Base-by-base conservation (phyloP, 2,113 vertebrate genomes). In the Neolamprologus falcicula region DNA sequence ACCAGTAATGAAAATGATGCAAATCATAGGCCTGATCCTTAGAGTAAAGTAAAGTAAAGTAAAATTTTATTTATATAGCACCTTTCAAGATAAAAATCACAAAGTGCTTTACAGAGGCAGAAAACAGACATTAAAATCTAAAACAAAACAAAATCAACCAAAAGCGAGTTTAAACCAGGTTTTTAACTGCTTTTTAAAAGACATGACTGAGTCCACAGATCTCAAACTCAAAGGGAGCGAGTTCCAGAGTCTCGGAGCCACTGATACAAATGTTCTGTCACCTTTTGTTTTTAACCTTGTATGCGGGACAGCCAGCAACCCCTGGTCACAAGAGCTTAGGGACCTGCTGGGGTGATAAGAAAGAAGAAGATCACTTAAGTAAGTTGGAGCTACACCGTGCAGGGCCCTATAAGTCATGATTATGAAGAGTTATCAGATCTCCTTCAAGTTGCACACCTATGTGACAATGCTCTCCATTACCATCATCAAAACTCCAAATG, bases 201-300 rank as follows among this genome's bases (percentile, higher is more conserved):
- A 50, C 47, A 50, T 19, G 47, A 19, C 7, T 50, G 47, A 50
- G 0, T 19, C 47, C 47, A 2, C 7, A 50, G 47, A 50, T 9
- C 47, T 50, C 47, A 9, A 50, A 50, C 47, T 50, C 47, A 50
- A 50, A 50, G 3, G 17, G 47, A 50, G 7, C 0, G 3, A 50
- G 17, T 9, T 50, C 47, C 47, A 50, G 16, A 50, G 47, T 50
- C 47, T 50, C 0, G 7, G 17, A 50, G 47, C 1, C 47, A 9
- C 47, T 50, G 0, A 50, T 50, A 0, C 47, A 50, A 50, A 50
- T 1, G 7, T 0, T 50, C 7, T 50, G 16, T 19, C 47, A 50
- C 47, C 47, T 3, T 50, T 9, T 50, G 17, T 50, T 50, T 50
- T 50, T 50, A 50, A 50, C 47, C 47, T 19, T 50, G 47, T 50